Evolutionary conservation across 2,888 invertebrate genomes (phyloP).

Genomic region (Sarcophaga subvicina): DNA sequence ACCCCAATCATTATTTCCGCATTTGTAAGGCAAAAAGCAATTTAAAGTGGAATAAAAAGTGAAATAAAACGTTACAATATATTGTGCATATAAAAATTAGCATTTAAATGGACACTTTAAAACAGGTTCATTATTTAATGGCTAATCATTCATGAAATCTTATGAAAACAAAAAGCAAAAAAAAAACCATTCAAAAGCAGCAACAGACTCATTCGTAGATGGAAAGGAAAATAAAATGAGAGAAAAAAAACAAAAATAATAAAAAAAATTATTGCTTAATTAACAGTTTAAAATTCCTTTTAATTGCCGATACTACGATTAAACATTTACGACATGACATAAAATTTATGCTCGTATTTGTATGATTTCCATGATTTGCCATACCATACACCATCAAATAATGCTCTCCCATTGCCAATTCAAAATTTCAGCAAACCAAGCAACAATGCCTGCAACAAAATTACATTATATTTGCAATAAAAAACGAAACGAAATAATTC

Average conservation of each 20-base stretch:
- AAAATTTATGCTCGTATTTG: slow-evolving; percentile 55
- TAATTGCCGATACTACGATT: slow-evolving; percentile 67
- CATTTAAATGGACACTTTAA: slow-evolving; percentile 40
- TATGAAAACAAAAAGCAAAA: neutral
- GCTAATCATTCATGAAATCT: slow-evolving; percentile 52
- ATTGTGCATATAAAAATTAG: slow-evolving; percentile 22
- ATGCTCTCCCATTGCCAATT: slow-evolving; percentile 28
- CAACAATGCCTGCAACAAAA: slow-evolving; percentile 21
- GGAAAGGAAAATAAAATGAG: neutral
- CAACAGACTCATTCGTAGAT: slow-evolving; percentile 16
- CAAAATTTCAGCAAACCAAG: slow-evolving; percentile 20
- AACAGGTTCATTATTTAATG: slow-evolving; percentile 64
- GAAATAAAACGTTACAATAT: neutral
- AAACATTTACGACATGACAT: slow-evolving; percentile 68
- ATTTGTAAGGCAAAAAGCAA: neutral
- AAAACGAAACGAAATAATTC: slow-evolving; percentile 28
- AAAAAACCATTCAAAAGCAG: slow-evolving; percentile 12
- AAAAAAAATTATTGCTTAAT: slow-evolving; percentile 68
- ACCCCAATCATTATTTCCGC: slow-evolving; percentile 39
- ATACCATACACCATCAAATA: slow-evolving; percentile 51
- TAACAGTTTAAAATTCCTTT: slow-evolving; percentile 69
- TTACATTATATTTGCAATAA: slow-evolving; percentile 35
- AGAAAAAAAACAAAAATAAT: too few species aligned
- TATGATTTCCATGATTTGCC: slow-evolving; percentile 53
- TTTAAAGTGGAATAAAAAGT: neutral